Evolutionary conservation across 2,113 vertebrate species (phyloP), one percentile per base, ranked within the genome.

Genomic region (Trachemys scripta): DNA sequence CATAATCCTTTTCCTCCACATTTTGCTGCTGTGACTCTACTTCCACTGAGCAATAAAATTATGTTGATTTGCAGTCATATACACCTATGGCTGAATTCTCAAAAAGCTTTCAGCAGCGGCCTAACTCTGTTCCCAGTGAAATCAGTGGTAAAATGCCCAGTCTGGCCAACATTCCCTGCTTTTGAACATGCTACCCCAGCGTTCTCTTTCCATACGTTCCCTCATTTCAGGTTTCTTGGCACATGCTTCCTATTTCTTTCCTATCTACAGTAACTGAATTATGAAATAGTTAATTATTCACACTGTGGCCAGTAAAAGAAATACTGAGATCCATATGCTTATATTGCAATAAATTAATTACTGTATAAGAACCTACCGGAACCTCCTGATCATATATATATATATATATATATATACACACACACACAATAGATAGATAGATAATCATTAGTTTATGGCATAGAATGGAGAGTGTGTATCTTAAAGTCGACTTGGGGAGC

Each of bases 1-100:
- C 57, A 94, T 59, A 94, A 92, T 94, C 78, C 78, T 95, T 97
- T 84, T 47, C 80, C 49, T 56, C 50, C 38, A 22, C 85, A 89
- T 65, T 65, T 19, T 78, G 54, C 81, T 69, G 84, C 78, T 17
- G 45, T 72, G 42, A 87, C 83, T 79, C 54, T 83, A 3, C 17
- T 29, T 42, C 53, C 5, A 80, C 50, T 69, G 57, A 87, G 25
- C 62, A 79, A 82, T 20, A 85, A 90, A 88, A 89, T 42, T 82
- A 82, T 45, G 89, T 89, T 25, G 56, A 90, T 91, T 94, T 91
- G 19, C 72, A 88, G 84, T 54, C 53, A 5, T 11, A 19, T 42
- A 95, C 92, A 59, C 20, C 56, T 92, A 53, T 7, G 62, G 22
- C 49, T 38, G 35, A 82, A 93, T 42, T 54, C 90, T 80, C 50